These are phyloP conservation scores for Paralichthys olivaceus DNA, from an alignment of 2,113 vertebrate genomes.

Conservation along the genomic window DNA sequence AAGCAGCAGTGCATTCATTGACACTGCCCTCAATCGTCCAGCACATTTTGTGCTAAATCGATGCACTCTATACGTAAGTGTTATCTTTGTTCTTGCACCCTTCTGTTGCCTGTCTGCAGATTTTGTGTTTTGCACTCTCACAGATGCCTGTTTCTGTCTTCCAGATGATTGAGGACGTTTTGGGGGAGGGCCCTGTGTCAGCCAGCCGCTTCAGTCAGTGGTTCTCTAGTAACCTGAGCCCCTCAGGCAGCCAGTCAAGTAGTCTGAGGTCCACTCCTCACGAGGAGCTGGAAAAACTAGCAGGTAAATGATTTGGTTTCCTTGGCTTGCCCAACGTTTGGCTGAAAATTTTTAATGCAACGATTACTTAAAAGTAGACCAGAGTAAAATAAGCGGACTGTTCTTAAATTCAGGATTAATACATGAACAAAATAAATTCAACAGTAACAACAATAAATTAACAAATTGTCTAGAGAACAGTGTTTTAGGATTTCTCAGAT, in stretches of 20 bases:
- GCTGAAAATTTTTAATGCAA: neutral
- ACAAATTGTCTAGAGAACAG: too few relatives aligned
- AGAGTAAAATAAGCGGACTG: neutral
- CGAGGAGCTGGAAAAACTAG: constrained; percentile 94
- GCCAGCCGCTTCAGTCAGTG: constrained; percentile 96
- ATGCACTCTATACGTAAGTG: constrained; percentile 73
- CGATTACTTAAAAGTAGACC: neutral
- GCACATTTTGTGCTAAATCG: constrained; percentile 66
- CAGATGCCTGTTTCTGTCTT: constrained; percentile 39
- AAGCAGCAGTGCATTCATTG: constrained; percentile 32
- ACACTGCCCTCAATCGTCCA: constrained; percentile 27
- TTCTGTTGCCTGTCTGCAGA: neutral
- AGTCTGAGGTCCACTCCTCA: constrained; percentile 97
- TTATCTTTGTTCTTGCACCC: constrained; percentile 50
- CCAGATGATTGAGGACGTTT: constrained; percentile 98
- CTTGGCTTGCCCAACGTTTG: neutral
- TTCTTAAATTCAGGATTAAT: neutral
- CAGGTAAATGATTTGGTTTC: constrained; percentile 83
- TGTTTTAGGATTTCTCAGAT: neutral
- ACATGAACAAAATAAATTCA: too few relatives aligned
- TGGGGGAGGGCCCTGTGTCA: constrained; percentile 92
- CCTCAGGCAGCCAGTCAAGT: constrained; percentile 93
- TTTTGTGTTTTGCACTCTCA: constrained; percentile 40
- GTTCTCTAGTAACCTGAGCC: constrained; percentile 93
- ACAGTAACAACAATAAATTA: too few relatives aligned